Evolutionary conservation across 2,797 vertebrate genomes (phyloP).

Genomic region (Crotalus adamanteus): DNA sequence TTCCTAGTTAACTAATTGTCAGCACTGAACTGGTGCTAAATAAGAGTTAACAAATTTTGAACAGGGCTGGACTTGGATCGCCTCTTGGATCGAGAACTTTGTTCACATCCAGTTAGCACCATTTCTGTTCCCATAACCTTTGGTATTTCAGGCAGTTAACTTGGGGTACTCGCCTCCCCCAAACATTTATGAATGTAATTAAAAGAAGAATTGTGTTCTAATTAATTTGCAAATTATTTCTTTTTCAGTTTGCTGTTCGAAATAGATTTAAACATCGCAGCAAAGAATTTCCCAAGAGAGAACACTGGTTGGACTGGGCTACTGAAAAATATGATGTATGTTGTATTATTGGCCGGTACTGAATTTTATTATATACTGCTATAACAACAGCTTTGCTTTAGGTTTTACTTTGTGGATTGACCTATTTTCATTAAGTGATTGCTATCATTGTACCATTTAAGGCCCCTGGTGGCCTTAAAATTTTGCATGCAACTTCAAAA

Average conservation of each 20-base stretch:
- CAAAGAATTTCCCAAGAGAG: conserved; percentile 76
- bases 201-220: background rate
- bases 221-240: background rate
- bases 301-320: conserved; percentile 98
- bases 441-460: background rate
- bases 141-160: background rate
- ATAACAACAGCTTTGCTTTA: background rate
- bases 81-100: background rate
- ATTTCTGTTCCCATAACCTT: background rate
- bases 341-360: background rate
- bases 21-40: background rate
- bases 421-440: background rate
- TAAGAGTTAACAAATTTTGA: background rate
- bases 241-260: conserved; percentile 83
- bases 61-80: background rate
- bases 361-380: background rate
- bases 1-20: background rate
- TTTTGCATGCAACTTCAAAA: background rate
- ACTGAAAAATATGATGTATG: conserved; percentile 87
- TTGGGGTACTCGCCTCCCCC: background rate
- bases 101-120: background rate
- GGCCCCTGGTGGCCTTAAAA: background rate
- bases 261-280: conserved; percentile 86
- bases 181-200: background rate
- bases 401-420: background rate